Evolutionary conservation across 1,140 invertebrate species (phyloP).

Genomic region (Trissolcus basalis): DNA sequence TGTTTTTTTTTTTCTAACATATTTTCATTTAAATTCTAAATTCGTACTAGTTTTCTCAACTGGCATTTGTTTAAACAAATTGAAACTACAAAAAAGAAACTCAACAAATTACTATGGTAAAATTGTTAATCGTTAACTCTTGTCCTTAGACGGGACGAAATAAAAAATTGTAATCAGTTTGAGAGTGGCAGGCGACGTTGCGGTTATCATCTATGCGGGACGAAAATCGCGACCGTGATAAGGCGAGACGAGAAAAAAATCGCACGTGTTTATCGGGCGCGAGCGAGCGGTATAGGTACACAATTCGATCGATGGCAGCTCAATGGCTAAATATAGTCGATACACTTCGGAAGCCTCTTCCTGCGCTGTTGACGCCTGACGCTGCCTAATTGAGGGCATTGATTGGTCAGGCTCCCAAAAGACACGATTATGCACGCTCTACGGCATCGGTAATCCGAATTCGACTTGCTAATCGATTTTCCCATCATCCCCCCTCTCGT

Average conservation of each 20-base stretch:
- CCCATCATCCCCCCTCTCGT: constrained; percentile 52
- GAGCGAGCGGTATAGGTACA: constrained; percentile 21
- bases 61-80: no score
- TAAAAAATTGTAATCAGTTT: no score
- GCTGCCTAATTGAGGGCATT: constrained; percentile 65
- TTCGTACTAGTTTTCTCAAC: no score
- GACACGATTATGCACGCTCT: constrained; percentile 68
- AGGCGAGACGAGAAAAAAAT: constrained; percentile 23
- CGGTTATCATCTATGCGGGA: not conserved
- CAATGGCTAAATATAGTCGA: constrained; percentile 61
- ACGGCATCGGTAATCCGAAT: constrained; percentile 60
- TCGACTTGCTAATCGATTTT: constrained; percentile 61
- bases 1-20: no score
- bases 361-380: constrained; percentile 54
- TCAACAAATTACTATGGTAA: no score
- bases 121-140: no score
- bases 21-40: no score
- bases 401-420: constrained; percentile 62
- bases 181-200: no score
- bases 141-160: no score
- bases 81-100: no score
- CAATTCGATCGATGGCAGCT: constrained; percentile 52
- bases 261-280: constrained; percentile 29
- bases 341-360: constrained; percentile 55
- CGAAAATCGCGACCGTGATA: constrained; percentile 4